Conservation (phyloP, 1,140 invertebrate species). For the Microvelia longipes region DNA sequence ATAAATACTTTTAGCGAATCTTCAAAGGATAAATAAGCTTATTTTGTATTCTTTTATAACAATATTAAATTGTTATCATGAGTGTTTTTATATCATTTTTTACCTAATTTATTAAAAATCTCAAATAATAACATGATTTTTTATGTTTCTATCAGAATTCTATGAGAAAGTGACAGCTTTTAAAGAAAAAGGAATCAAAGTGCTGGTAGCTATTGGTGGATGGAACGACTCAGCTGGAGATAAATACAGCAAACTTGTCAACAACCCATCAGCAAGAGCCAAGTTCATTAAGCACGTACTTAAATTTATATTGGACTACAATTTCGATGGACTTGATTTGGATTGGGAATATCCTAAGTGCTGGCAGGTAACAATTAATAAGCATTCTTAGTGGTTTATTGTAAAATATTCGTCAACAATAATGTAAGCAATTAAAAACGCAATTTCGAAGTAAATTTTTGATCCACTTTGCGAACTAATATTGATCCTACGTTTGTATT, state of each 20-base stretch:
- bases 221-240: conserved; percentile 47
- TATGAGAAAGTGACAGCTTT: conserved; percentile 39
- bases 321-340: conserved; percentile 44
- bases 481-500: no score
- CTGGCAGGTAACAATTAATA: conserved; percentile 40
- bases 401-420: no score
- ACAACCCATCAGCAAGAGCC: conserved; percentile 31
- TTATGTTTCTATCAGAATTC: conserved; percentile 31
- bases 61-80: no score
- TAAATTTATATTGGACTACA: conserved; percentile 38
- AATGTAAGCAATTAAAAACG: no score
- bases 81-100: no score
- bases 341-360: conserved; percentile 58
- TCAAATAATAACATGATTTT: no score
- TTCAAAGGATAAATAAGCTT: no score
- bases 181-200: conserved; percentile 39
- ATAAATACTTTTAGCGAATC: no score
- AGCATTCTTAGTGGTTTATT: background rate
- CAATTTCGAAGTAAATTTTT: no score
- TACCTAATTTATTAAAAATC: no score
- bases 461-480: no score
- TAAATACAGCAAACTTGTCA: conserved; percentile 43
- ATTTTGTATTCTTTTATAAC: no score
- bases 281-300: conserved; percentile 38
- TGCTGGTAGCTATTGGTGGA: conserved; percentile 43